phyloP scores from a whole-genome alignment of 2,113 vertebrate species.

The Indri indri region DNA sequence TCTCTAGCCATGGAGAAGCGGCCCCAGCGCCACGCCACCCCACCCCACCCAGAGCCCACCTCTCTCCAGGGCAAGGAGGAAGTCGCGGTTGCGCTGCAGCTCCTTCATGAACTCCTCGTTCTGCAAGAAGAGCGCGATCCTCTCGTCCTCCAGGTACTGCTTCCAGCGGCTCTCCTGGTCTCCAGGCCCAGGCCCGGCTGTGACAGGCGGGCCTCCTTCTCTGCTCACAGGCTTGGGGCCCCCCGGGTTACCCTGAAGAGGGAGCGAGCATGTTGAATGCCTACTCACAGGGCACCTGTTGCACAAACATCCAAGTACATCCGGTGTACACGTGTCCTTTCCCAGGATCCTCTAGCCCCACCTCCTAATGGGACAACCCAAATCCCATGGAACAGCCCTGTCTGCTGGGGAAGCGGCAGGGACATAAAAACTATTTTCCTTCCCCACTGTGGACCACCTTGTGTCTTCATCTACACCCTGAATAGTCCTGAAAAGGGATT shows the following conservation, averaged over 20 bases:
- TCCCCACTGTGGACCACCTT: background rate
- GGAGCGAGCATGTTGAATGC: background rate
- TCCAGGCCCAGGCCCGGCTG: constrained; percentile 15
- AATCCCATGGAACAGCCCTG: background rate
- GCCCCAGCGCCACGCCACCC: background rate
- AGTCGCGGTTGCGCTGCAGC: constrained; percentile 96
- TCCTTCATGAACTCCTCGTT: constrained; percentile 99
- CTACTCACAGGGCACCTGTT: rapidly evolving
- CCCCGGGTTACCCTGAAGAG: constrained; percentile 48
- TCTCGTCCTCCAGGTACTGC: constrained; percentile 97
- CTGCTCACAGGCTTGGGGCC: constrained; percentile 34
- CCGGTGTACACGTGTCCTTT: background rate
- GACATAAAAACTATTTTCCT: background rate
- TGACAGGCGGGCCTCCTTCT: constrained; percentile 1
- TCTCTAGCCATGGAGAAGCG: background rate
- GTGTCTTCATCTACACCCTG: background rate
- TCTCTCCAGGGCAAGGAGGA: constrained; percentile 96
- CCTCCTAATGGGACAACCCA: background rate
- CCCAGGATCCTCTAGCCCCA: background rate
- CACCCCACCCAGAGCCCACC: constrained; percentile 79
- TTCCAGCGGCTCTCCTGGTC: constrained; percentile 95
- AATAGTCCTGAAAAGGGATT: background rate
- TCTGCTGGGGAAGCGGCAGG: background rate
- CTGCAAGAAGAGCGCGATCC: constrained; percentile 96
- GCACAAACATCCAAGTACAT: background rate